These are phyloP conservation scores for Vimba vimba DNA, from an alignment of 2,113 vertebrate genomes.

Conservation along the genomic window DNA sequence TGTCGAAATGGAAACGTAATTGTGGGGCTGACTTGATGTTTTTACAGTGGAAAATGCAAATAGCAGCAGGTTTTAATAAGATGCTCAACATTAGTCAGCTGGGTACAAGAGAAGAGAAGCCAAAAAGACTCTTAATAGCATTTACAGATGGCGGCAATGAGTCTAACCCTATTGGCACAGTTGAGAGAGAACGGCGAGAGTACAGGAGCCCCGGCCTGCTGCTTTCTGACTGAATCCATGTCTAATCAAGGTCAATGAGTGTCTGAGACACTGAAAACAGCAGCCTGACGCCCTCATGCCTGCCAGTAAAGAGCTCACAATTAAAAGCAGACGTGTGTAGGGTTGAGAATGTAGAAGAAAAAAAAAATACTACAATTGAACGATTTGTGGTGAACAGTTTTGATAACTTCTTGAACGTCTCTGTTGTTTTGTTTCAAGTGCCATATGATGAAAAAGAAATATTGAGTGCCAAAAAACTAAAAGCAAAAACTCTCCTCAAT, in stretches of 20 bases:
- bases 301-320: constrained; percentile 12
- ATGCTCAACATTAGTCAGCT: constrained; percentile 67
- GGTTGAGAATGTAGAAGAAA: neutral
- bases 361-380: neutral
- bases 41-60: constrained; percentile 72
- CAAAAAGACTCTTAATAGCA: constrained; percentile 68
- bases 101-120: constrained; percentile 35
- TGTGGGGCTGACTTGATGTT: constrained; percentile 57
- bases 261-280: constrained; percentile 36
- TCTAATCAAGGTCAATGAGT: constrained; percentile 59
- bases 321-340: neutral
- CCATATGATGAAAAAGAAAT: neutral
- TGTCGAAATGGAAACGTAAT: constrained; percentile 56
- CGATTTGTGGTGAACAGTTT: neutral
- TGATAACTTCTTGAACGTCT: neutral
- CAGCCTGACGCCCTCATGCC: constrained; percentile 21
- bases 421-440: neutral
- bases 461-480: neutral
- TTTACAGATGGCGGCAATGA: constrained; percentile 63
- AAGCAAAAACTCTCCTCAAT: neutral
- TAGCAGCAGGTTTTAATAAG: constrained; percentile 67
- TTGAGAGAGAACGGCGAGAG: neutral
- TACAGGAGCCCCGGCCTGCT: constrained; percentile 30
- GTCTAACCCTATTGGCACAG: constrained; percentile 53
- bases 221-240: constrained; percentile 61